phyloP scores from a whole-genome alignment of 2,888 invertebrate species.

The Girardia tigrina region DNA sequence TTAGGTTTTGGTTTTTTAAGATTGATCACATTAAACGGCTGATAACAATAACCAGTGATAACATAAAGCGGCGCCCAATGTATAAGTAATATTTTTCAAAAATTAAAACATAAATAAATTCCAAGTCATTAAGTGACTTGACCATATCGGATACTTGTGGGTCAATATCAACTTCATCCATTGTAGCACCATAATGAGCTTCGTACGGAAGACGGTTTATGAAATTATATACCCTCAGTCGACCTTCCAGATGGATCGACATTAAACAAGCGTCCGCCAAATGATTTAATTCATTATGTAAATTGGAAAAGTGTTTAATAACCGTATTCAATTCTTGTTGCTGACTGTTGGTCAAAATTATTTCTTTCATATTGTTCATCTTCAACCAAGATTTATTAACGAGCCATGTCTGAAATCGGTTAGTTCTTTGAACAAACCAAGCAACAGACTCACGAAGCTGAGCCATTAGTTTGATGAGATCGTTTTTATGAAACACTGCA shows the following conservation, averaged over 20 bases:
- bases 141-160: background rate
- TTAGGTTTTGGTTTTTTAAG: no score
- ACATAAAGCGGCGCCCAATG: no score
- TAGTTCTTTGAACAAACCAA: background rate
- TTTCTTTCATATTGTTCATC: background rate
- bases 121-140: background rate
- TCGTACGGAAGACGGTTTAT: background rate
- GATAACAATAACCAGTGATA: no score
- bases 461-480: constrained; percentile 11
- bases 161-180: constrained; percentile 20
- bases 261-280: constrained; percentile 27
- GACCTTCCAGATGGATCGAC: constrained; percentile 20
- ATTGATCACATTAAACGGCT: no score
- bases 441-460: constrained; percentile 13
- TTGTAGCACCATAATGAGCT: background rate
- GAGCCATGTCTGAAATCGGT: background rate
- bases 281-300: background rate
- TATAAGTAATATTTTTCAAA: no score
- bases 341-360: background rate
- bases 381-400: background rate
- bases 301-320: background rate
- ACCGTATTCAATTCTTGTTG: constrained; percentile 2
- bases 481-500: background rate
- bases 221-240: constrained; percentile 4
- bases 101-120: no score